Evolutionary conservation across 53 echinoderm and acorn worm genomes (phyloP), one percentile per base, ranked within the genome.

Genomic region (Antedon mediterranea): DNA sequence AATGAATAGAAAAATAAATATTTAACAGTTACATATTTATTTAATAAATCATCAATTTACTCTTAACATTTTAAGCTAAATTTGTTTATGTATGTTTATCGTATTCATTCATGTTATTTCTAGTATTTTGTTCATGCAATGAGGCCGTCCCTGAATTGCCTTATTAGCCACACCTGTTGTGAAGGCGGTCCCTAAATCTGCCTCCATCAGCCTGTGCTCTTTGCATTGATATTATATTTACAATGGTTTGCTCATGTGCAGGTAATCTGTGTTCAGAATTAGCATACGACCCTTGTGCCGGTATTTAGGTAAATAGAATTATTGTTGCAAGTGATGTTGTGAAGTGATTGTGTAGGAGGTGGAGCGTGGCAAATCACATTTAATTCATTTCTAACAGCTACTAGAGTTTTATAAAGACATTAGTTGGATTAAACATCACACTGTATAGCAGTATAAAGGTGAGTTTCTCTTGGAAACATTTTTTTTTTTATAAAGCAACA

Each of bases 141-240:
- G 57, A 57, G 57, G 23, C 57, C 23, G 23, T 57, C 57, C 57
- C 57, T 57, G 57, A 57, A 57, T 57, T 57, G 23, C 57, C 57
- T 57, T 57, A 57, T 57, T 57, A 57, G 57, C 57, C 57, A 57
- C 57, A 57, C 57, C 57, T 57, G 57, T 57, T 57, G 57, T 57
- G 57, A 57, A 57, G 57, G 23, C 23, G 57, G 23, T 57, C 57
- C 57, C 57, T 57, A 57, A 57, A 57, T 15, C 57, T 23, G 9
- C 57, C 57, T 37, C 37, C 37, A 6, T 11, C 57, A 57, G 57
- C 23, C 20, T 57, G 20, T 57, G 7, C 57, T 57, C 2, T n/a
- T 8, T 11, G 23, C 7, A 57, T 57, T 57, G 57, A 41, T 41
- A 41, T 41, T 5, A 41, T 41, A 41, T 8, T 57, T 57, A 26